Evolutionary conservation across 1,140 invertebrate genomes (phyloP).

Genomic region (Ips nitidus): DNA sequence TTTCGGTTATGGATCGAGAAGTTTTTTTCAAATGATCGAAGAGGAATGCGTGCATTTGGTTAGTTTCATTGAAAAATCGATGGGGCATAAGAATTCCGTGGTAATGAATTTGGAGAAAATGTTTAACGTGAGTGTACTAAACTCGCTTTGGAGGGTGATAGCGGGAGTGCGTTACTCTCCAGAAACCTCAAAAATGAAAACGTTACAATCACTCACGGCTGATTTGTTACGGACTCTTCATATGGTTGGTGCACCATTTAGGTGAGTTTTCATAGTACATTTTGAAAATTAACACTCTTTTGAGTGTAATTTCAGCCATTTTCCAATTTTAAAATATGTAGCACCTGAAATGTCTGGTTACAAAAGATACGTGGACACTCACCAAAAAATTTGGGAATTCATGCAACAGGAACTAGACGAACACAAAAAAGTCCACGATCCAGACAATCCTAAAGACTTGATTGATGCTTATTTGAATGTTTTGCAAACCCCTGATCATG

Average conservation of each 20-base stretch:
- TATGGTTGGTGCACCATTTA: conserved; percentile 68
- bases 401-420: conserved; percentile 69
- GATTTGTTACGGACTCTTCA: conserved; percentile 71
- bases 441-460: conserved; percentile 70
- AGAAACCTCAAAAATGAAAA: conserved; percentile 66
- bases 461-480: conserved; percentile 83
- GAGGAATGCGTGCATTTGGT: conserved; percentile 64
- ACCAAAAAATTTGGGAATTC: conserved; percentile 71
- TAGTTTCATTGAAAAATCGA: conserved; percentile 24
- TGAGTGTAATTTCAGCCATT: conserved; percentile 65
- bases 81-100: conserved; percentile 5
- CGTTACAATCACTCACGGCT: conserved; percentile 68
- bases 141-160: conserved; percentile 86
- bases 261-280: background rate
- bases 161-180: conserved; percentile 71
- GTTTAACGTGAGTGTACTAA: conserved; percentile 76
- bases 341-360: conserved; percentile 77
- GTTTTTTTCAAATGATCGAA: conserved; percentile 71
- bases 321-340: conserved; percentile 72
- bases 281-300: background rate
- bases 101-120: conserved; percentile 64
- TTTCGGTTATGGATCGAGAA: conserved; percentile 77
- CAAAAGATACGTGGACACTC: conserved; percentile 68
- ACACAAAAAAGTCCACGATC: conserved; percentile 69
- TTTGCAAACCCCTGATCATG: conserved; percentile 54